phyloP scores from a whole-genome alignment of 2,797 vertebrate genomes.

The Clarias pachynema region DNA sequence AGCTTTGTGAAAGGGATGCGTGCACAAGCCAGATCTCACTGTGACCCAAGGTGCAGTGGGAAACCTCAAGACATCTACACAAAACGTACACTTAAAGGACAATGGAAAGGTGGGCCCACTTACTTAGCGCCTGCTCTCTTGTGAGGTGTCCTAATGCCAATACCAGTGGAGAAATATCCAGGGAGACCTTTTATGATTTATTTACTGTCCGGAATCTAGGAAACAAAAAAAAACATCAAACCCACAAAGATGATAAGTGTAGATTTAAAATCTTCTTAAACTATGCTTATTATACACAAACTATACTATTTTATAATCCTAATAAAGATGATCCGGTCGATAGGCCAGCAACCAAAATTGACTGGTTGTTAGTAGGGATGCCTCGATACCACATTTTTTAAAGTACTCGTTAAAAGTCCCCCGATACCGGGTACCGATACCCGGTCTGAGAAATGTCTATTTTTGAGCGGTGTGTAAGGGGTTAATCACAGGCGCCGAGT shows the following conservation, averaged over 20 bases:
- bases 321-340: no score
- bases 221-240: constrained; percentile 30
- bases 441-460: no score
- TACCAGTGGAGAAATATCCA: constrained; percentile 48
- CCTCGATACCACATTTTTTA: no score
- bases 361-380: no score
- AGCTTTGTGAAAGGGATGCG: not conserved
- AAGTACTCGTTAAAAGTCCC: no score
- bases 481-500: no score
- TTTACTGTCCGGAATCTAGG: constrained; percentile 54
- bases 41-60: not conserved
- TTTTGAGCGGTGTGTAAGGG: no score
- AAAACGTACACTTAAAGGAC: not conserved
- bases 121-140: constrained; percentile 60
- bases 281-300: not conserved
- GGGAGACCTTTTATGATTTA: constrained; percentile 28
- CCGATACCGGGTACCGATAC: no score
- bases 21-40: not conserved
- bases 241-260: not conserved
- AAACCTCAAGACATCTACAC: not conserved
- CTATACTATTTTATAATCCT: no score
- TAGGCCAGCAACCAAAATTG: no score
- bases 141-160: constrained; percentile 52
- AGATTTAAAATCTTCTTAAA: not conserved
- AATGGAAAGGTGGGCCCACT: constrained; percentile 21